Base-by-base conservation (phyloP, 2,797 vertebrate genomes). In the Vireo griseus region DNA sequence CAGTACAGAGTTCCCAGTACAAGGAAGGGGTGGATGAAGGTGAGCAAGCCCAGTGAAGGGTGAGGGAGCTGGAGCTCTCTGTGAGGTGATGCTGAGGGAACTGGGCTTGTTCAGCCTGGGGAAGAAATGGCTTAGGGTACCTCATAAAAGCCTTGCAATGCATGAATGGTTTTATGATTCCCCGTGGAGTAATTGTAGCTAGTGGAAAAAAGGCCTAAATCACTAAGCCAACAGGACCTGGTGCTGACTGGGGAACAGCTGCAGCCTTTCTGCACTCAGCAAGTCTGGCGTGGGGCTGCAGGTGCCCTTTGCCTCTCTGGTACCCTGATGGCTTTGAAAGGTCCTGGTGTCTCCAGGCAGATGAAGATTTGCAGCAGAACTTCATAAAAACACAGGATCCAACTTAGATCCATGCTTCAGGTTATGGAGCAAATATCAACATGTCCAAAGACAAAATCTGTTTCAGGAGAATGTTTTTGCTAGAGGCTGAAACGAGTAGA, bases 201-300 rank as follows among this genome's bases (percentile, higher is more conserved):
- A 3, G 11, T 24, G 35, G 47, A 13, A 61, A 65, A 54, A 83
- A 52, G 35, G 16, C n/a, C 50, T 33, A 28, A 68, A 51, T 42
- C 24, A 33, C 18, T 13, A 44, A 67, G 9, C 18, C 29, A 33
- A 10, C 9, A 37, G 42, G 20, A 50, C 14, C 10, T 84, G 54
- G 21, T 68, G 14, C 55, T 19, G 24, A 9, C 8, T 52, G 59
- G 47, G 44, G 16, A 72, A 20, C 24, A 62, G 2, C 0, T 45
- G 33, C 33, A 71, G 22, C 17, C 2, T 19, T 26, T 48, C 24
- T 71, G 61, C 37, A 15, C 37, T 40, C n/a, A 33, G 66, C 31
- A 31, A 5, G 13, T 11, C 29, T 33, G 15, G 54, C n/a, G 2
- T 0, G 6, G 44, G 28, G 28, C 42, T 67, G 24, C 2, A 26